Conservation (phyloP, 2,888 invertebrate genomes). For the Idaea straminata region DNA sequence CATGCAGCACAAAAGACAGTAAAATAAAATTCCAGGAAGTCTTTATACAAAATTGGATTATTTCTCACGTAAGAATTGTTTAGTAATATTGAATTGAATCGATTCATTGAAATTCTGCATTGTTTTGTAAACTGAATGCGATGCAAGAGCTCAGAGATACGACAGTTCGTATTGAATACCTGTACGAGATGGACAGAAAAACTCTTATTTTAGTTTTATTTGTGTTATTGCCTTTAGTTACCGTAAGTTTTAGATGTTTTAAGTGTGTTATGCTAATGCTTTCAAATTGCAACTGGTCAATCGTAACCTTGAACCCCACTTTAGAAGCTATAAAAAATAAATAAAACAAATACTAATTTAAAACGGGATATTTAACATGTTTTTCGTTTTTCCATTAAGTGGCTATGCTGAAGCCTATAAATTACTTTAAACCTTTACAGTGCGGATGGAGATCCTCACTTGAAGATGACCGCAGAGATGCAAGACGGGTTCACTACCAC, state of each 20-base stretch:
- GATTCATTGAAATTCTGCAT: not conserved
- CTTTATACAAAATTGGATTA: not conserved
- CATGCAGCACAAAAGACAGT: no score
- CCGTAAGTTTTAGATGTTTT: not conserved
- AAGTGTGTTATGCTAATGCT: no score
- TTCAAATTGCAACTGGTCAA: no score
- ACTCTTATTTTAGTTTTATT: not conserved
- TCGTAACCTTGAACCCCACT: no score
- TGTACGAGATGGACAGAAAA: not conserved
- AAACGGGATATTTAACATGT: no score
- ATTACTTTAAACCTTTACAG: not conserved
- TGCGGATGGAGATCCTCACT: conserved; percentile 15
- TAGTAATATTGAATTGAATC: not conserved
- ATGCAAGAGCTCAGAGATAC: not conserved
- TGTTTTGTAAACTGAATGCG: not conserved
- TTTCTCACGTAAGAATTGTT: not conserved
- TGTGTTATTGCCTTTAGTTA: not conserved
- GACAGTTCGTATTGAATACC: not conserved
- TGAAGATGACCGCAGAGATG: conserved; percentile 30
- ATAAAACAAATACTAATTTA: no score
- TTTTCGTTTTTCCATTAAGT: no score
- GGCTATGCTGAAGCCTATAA: no score
- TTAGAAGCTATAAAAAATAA: no score
- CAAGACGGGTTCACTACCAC: conserved; percentile 46
- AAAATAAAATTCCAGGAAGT: not conserved